Evolutionary conservation across 2,797 vertebrate species (phyloP).

Genomic region (Chaunax sp.): DNA sequence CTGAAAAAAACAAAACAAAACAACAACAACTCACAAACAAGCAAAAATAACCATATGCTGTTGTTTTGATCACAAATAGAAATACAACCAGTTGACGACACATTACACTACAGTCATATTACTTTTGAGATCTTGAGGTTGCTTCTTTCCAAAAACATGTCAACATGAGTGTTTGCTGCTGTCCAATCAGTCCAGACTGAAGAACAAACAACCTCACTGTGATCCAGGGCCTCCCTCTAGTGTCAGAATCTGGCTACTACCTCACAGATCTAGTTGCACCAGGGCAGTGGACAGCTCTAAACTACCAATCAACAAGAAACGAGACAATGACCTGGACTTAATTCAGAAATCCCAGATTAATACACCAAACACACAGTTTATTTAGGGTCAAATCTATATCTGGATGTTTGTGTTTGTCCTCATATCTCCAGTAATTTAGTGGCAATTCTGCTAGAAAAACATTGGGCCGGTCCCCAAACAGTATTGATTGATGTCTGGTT

Average conservation of each 20-base stretch:
- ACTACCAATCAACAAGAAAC: background rate
- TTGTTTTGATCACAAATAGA: background rate
- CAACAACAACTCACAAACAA: too few species aligned
- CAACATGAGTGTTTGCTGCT: background rate
- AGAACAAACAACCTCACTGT: background rate
- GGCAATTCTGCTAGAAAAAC: constrained; percentile 53
- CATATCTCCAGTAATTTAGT: constrained; percentile 52
- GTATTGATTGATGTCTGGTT: constrained; percentile 72
- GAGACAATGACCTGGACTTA: background rate
- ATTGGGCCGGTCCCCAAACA: constrained; percentile 56
- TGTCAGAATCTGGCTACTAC: constrained; percentile 47
- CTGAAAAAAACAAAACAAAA: too few species aligned
- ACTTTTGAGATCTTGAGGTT: constrained; percentile 1
- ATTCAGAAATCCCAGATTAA: constrained; percentile 6
- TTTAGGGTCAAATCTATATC: background rate
- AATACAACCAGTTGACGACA: background rate
- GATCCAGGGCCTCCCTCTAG: constrained; percentile 65
- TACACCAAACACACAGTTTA: background rate
- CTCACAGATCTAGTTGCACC: constrained; percentile 55
- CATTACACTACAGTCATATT: background rate
- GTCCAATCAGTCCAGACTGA: background rate
- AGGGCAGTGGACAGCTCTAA: constrained; percentile 63
- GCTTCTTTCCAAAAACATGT: constrained; percentile 3
- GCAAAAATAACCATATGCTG: background rate
- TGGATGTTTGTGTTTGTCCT: constrained; percentile 31